Evolutionary conservation across 1,140 invertebrate genomes (phyloP), one percentile per base, ranked within the genome.

Genomic region (Pachypsylla venusta): DNA sequence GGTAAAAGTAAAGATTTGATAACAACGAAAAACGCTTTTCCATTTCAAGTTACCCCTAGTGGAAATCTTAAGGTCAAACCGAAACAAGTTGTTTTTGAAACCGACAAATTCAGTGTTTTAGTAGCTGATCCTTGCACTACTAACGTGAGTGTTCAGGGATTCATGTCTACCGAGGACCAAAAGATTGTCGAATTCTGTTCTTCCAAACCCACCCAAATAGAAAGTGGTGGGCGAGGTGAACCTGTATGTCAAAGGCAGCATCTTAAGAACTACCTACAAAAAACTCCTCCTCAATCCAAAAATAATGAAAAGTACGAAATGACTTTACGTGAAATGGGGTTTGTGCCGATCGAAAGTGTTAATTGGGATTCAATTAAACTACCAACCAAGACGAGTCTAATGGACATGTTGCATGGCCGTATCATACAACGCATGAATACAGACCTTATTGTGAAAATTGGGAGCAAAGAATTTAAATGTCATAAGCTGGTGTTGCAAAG

Each of bases 361-460:
- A 70, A 75, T 64, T 79, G 77, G 77, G 66, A 71, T 22, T 73
- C 68, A 60, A 70, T 78, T 20, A 67, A 66, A 28, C 68, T 79
- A 14, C 77, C 77, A 2, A 73, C 75, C 59, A 79, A 79, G 67
- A 77, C 75, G 25, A 75, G 78, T 66, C 64, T 79, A 16, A 77
- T 77, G 67, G 64, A 74, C 25, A 75, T 77, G 65, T 64, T 79
- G 25, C 71, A 73, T 30, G 69, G 69, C 40, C 67, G 77, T 59
- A 78, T 79, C 10, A 78, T 71, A 4, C 77, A 77, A 65, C 77
- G 76, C 64, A 77, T 72, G 76, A 79, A 79, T 64, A 74, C 78
- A 2, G 78, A 80, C 64, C 77, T 76, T 62, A 73, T 76, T 30
- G 70, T 79, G 13, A 70, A 72, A 57, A 74, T 79, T 55, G 77